phyloP scores from a whole-genome alignment of 2,888 invertebrate genomes.

The Habroteleia sp. region DNA sequence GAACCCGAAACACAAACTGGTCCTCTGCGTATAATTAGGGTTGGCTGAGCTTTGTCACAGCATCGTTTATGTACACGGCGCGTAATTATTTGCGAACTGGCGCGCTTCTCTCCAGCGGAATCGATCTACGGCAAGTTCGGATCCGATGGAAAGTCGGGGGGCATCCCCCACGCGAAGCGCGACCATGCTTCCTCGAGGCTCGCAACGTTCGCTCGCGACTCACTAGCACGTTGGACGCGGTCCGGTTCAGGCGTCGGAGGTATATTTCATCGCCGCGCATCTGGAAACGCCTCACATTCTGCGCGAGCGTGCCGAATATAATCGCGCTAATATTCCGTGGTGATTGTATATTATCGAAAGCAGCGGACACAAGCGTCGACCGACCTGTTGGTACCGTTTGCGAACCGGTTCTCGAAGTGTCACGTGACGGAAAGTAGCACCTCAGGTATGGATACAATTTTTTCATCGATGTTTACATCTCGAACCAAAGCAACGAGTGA shows the following conservation, averaged over 20 bases:
- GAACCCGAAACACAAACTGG: too few species aligned
- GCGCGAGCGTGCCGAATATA: too few species aligned
- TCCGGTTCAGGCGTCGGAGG: slow-evolving; percentile 38
- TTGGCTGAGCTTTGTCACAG: slow-evolving; percentile 20
- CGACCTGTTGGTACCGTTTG: slow-evolving; percentile 25
- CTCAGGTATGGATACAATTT: slow-evolving; percentile 44
- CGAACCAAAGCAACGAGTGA: slow-evolving; percentile 25
- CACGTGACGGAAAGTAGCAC: slow-evolving; percentile 49
- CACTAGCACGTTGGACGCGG: slow-evolving; percentile 57
- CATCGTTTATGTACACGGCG: slow-evolving; percentile 8
- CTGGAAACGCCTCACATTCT: too few species aligned
- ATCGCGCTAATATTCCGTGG: neutral
- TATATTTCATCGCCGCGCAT: slow-evolving; percentile 4
- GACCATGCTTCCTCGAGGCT: slow-evolving; percentile 48
- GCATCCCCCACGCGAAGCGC: slow-evolving; percentile 45
- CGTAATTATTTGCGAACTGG: slow-evolving; percentile 28
- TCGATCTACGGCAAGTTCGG: slow-evolving; percentile 39
- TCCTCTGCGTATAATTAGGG: slow-evolving; percentile 11
- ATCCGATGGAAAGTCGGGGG: slow-evolving; percentile 41
- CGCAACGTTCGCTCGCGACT: slow-evolving; percentile 44
- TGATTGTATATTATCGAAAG: neutral
- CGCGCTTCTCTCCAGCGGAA: slow-evolving; percentile 37
- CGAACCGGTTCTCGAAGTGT: slow-evolving; percentile 40
- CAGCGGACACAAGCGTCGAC: neutral
- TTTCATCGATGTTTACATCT: slow-evolving; percentile 20